A percentile compares a stretch with the other conserved stretches of the same genome.
phyloP scores from a whole-genome alignment of 2,888 invertebrate genomes.

The Sicus ferrugineus region DNA sequence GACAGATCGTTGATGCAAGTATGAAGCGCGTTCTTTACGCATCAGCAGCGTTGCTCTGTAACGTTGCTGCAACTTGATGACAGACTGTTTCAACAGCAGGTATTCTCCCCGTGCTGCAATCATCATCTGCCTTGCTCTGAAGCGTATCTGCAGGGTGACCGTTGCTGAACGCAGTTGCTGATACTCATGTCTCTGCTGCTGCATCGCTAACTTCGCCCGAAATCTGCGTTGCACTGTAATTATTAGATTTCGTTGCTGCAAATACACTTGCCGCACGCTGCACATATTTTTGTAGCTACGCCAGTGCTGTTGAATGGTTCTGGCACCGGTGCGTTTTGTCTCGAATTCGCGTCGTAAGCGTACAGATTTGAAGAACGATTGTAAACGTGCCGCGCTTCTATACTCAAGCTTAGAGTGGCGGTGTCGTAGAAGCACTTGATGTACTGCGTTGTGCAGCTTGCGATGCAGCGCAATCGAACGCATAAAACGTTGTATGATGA shows the following conservation, averaged over 20 bases:
- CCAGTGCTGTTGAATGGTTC: conserved; percentile 64
- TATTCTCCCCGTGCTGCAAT: conserved; percentile 39
- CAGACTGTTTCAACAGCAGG: conserved; percentile 42
- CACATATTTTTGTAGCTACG: conserved; percentile 47
- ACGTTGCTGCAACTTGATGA: conserved; percentile 62
- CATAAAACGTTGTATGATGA: conserved; percentile 43
- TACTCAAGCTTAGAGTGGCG: conserved; percentile 40
- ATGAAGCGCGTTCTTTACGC: conserved; percentile 46
- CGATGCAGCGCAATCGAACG: conserved; percentile 59
- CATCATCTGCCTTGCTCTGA: conserved; percentile 47
- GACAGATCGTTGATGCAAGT: conserved; percentile 45
- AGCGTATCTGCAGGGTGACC: conserved; percentile 54
- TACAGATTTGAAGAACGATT: conserved; percentile 59
- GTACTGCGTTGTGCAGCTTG: conserved; percentile 60
- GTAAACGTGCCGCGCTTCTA: conserved; percentile 51
- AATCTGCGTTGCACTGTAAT: conserved; percentile 49
- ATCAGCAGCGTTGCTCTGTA: conserved; percentile 59
- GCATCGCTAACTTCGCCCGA: conserved; percentile 49
- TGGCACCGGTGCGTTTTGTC: conserved; percentile 48
- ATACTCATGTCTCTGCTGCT: conserved; percentile 44
- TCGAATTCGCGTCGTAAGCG: conserved; percentile 46
- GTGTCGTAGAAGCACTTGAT: conserved; percentile 38
- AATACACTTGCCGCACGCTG: conserved; percentile 47
- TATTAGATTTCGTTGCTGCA: conserved; percentile 39
- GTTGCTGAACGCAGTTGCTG: conserved; percentile 46